Percentiles rank a stretch among this genome's conserved stretches.
Conservation (phyloP, 2,797 vertebrate species). For the Enteromius thamalakanensis region DNA sequence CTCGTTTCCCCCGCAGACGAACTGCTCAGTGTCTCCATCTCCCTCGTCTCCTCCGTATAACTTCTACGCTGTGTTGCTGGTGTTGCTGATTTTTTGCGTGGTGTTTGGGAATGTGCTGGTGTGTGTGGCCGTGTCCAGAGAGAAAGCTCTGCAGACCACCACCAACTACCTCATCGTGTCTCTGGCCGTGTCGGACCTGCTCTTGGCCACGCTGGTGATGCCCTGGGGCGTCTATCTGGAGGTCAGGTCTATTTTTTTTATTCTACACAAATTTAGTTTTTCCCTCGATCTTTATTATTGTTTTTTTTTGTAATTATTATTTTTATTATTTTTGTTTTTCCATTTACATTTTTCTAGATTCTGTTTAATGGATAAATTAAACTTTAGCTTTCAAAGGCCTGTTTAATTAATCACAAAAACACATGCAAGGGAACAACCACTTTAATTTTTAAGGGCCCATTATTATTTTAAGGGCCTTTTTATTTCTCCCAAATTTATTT, state of each 20-base stretch:
- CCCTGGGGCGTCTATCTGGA: conserved; percentile 80
- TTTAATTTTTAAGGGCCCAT: background rate
- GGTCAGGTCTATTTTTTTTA: conserved; percentile 60
- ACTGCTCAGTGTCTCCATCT: conserved; percentile 65
- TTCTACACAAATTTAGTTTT: too few species aligned
- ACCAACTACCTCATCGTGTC: conserved; percentile 83
- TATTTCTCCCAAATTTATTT: too few species aligned
- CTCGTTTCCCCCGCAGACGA: conserved; percentile 58
- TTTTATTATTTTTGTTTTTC: too few species aligned
- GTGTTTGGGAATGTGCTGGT: conserved; percentile 80
- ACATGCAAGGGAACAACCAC: background rate
- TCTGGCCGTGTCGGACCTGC: conserved; percentile 78
- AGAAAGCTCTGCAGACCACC: conserved; percentile 77
- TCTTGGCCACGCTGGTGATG: conserved; percentile 80
- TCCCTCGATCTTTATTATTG: too few species aligned
- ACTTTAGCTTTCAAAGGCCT: background rate
- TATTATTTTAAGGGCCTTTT: too few species aligned
- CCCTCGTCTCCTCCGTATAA: conserved; percentile 76
- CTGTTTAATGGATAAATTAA: too few species aligned
- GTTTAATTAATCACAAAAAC: background rate
- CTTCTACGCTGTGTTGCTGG: conserved; percentile 79
- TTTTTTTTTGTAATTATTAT: too few species aligned
- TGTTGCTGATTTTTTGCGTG: conserved; percentile 80
- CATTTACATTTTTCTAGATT: background rate
- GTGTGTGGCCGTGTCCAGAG: conserved; percentile 76